Evolutionary conservation across 2,888 invertebrate species (phyloP).

Genomic region (Scaptomyza polygonia): DNA sequence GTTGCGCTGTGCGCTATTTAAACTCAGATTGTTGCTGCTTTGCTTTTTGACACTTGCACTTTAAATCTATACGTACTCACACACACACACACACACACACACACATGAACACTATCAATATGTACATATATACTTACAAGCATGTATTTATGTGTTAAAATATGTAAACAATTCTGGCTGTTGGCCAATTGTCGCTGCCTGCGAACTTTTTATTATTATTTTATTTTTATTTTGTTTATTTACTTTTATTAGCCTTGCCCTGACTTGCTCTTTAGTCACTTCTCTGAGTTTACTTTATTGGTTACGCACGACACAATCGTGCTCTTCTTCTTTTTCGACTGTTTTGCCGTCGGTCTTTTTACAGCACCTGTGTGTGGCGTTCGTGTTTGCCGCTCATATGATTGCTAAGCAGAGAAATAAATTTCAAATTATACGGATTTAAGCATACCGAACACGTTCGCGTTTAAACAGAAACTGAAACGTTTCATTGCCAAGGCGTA

Average conservation of each 20-base stretch:
- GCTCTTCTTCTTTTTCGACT: slow-evolving; percentile 11
- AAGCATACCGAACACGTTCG: slow-evolving; percentile 27
- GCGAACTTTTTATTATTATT: slow-evolving; percentile 15
- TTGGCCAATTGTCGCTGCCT: slow-evolving; percentile 24
- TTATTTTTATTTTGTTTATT: slow-evolving; percentile 62
- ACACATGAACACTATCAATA: neutral
- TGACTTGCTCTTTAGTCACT: slow-evolving; percentile 45
- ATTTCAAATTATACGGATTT: neutral
- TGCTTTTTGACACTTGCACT: slow-evolving; percentile 50
- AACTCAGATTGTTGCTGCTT: slow-evolving; percentile 12
- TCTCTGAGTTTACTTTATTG: slow-evolving; percentile 6
- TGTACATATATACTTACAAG: slow-evolving; percentile 39
- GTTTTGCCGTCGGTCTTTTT: slow-evolving; percentile 69
- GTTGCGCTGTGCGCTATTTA: slow-evolving; percentile 23
- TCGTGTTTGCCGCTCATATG: slow-evolving; percentile 32
- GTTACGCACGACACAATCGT: slow-evolving; percentile 42
- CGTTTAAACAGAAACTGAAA: slow-evolving; percentile 53
- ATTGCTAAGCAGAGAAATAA: slow-evolving; percentile 3
- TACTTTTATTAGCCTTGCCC: slow-evolving; percentile 38
- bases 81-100: neutral
- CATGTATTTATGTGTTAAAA: slow-evolving; percentile 26
- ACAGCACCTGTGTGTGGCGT: slow-evolving; percentile 36
- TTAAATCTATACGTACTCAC: slow-evolving; percentile 7
- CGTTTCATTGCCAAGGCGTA: slow-evolving; percentile 60
- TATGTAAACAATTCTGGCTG: slow-evolving; percentile 14